A percentile compares a stretch with the other conserved stretches of the same genome.
phyloP scores from a whole-genome alignment of 2,113 vertebrate species.

The Prunella fulvescens region DNA sequence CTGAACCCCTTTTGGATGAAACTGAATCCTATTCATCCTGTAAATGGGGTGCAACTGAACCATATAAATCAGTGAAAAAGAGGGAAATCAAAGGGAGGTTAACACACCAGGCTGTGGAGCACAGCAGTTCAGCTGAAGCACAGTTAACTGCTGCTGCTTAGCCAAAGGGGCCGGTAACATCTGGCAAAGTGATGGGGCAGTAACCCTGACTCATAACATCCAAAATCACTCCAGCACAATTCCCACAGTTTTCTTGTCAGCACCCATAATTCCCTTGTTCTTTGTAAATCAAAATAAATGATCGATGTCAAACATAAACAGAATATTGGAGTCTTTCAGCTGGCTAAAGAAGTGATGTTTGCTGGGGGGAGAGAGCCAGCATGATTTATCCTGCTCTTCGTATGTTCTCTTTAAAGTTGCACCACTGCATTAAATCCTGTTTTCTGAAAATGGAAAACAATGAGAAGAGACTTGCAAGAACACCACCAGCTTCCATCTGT shows the following conservation, averaged over 20 bases:
- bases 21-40: background rate
- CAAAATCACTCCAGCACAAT: conserved; percentile 8
- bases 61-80: conserved; percentile 1
- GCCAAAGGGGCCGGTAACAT: conserved; percentile 20
- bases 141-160: conserved; percentile 1
- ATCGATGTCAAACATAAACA: conserved; percentile 12
- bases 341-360: background rate
- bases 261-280: conserved; percentile 23
- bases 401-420: background rate
- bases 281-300: conserved; percentile 28
- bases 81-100: conserved; percentile 9
- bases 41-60: conserved; percentile 5
- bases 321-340: conserved; percentile 6
- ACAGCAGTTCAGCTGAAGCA: background rate
- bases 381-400: background rate
- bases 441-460: conserved; percentile 45
- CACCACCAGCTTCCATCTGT: conserved; percentile 43
- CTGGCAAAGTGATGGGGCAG: conserved; percentile 27
- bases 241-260: conserved; percentile 54
- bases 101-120: background rate
- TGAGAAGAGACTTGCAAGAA: conserved; percentile 30
- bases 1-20: background rate
- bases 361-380: background rate
- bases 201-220: background rate
- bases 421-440: background rate